These are phyloP conservation scores for Datnioides undecimradiatus DNA, from an alignment of 2,113 vertebrate species.

Conservation along the genomic window DNA sequence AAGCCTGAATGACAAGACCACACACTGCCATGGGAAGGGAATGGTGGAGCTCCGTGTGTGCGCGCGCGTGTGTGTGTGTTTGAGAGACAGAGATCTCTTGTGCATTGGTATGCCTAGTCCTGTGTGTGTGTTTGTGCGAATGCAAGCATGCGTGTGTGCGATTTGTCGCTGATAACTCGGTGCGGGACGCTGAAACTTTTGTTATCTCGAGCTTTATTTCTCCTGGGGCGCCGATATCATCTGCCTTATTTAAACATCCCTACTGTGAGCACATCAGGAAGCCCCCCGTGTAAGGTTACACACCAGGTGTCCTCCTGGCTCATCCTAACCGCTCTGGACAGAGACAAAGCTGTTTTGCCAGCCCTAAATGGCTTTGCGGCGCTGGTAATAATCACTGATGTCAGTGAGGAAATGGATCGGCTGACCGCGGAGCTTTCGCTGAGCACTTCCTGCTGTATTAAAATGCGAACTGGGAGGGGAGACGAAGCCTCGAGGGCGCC, in stretches of 20 bases:
- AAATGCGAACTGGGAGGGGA: background rate
- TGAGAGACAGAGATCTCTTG: background rate
- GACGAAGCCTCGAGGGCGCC: background rate
- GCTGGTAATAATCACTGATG: conserved; percentile 52
- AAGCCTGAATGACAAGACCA: conserved; percentile 72
- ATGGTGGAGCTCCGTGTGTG: background rate
- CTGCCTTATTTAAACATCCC: conserved; percentile 39
- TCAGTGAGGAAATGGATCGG: conserved; percentile 49
- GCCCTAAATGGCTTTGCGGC: conserved; percentile 39
- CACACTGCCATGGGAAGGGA: conserved; percentile 57
- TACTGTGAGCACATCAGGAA: conserved; percentile 24
- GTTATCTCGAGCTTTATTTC: conserved; percentile 29
- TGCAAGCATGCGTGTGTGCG: conserved; percentile 20
- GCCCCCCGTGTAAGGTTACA: conserved; percentile 7
- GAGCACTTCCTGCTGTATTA: conserved; percentile 15
- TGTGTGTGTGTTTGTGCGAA: conserved; percentile 39
- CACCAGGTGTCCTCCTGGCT: conserved; percentile 57
- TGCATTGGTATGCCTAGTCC: background rate
- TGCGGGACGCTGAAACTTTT: conserved; percentile 25
- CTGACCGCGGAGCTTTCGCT: conserved; percentile 32
- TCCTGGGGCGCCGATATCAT: conserved; percentile 53
- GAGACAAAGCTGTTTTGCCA: conserved; percentile 32
- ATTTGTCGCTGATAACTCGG: conserved; percentile 54
- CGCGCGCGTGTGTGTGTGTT: conserved; percentile 2
- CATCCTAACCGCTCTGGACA: conserved; percentile 29